A percentile compares a stretch with the other conserved stretches of the same genome.
Conservation (phyloP, 2,797 vertebrate species). For the Clarias pachynema region DNA sequence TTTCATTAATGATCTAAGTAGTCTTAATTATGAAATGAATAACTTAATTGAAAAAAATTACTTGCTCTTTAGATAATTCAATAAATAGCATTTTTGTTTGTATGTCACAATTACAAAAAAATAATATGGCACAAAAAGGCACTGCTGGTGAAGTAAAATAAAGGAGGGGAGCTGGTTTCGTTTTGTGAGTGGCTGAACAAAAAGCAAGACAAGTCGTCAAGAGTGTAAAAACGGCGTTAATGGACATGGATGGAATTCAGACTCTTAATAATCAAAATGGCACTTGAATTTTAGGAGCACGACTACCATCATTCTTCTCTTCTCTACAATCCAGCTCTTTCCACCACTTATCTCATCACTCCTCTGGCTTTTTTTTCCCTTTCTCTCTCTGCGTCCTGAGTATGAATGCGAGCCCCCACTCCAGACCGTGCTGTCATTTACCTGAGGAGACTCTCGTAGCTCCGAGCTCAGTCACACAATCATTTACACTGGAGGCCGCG, state of each 20-base stretch:
- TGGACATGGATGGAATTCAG: slow-evolving; percentile 27
- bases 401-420: slow-evolving; percentile 22
- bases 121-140: neutral
- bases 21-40: slow-evolving; percentile 14
- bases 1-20: slow-evolving; percentile 33
- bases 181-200: slow-evolving; percentile 4
- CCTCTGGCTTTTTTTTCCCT: neutral
- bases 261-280: slow-evolving; percentile 34
- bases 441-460: slow-evolving; percentile 56
- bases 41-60: neutral
- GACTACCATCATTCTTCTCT: slow-evolving; percentile 23
- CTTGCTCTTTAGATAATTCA: slow-evolving; percentile 29
- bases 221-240: slow-evolving; percentile 27
- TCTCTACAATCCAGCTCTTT: slow-evolving; percentile 39
- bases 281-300: slow-evolving; percentile 26
- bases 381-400: slow-evolving; percentile 49
- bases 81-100: slow-evolving; percentile 5
- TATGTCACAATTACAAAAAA: neutral
- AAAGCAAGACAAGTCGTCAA: slow-evolving; percentile 29
- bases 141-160: neutral
- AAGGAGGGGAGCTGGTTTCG: neutral
- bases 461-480: slow-evolving; percentile 28
- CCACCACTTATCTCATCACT: slow-evolving; percentile 57
- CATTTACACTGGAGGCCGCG: slow-evolving; percentile 31
- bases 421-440: slow-evolving; percentile 43